Evolutionary conservation across 2,888 invertebrate genomes (phyloP).

Genomic region (Physocephala rufipes): DNA sequence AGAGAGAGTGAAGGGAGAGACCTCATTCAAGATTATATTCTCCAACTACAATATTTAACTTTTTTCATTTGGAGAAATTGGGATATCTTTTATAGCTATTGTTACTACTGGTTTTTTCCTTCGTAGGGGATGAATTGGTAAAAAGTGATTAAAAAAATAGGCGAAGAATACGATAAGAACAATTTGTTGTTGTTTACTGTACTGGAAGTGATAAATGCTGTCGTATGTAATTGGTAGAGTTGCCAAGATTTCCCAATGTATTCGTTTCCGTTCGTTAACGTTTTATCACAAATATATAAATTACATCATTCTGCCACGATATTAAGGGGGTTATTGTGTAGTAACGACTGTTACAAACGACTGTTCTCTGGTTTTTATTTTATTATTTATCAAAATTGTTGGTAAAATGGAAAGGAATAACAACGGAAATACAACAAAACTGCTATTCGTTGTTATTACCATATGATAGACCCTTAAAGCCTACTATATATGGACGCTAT

Average conservation of each 20-base stretch:
- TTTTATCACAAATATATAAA: too few species aligned
- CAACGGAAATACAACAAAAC: too few species aligned
- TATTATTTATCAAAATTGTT: too few species aligned
- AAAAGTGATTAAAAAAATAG: neutral
- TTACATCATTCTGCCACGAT: too few species aligned
- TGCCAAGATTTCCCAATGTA: neutral
- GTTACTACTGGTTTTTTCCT: conserved; percentile 6
- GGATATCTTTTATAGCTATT: conserved; percentile 19
- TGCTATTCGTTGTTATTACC: too few species aligned
- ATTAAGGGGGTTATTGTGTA: too few species aligned
- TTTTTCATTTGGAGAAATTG: conserved; percentile 14
- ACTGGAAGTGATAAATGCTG: conserved; percentile 9
- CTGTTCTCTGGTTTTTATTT: too few species aligned
- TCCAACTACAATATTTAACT: conserved; percentile 10
- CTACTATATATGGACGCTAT: too few species aligned
- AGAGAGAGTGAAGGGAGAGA: neutral
- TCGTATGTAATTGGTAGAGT: conserved; percentile 1
- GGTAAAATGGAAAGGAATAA: too few species aligned
- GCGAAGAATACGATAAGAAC: neutral
- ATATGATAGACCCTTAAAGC: too few species aligned
- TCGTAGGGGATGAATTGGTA: conserved; percentile 24
- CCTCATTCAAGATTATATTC: conserved; percentile 5
- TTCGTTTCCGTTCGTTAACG: too few species aligned
- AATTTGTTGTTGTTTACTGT: conserved; percentile 25
- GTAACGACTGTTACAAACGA: too few species aligned